phyloP scores from a whole-genome alignment of 2,113 vertebrate genomes.

The Dasyprocta punctata region DNA sequence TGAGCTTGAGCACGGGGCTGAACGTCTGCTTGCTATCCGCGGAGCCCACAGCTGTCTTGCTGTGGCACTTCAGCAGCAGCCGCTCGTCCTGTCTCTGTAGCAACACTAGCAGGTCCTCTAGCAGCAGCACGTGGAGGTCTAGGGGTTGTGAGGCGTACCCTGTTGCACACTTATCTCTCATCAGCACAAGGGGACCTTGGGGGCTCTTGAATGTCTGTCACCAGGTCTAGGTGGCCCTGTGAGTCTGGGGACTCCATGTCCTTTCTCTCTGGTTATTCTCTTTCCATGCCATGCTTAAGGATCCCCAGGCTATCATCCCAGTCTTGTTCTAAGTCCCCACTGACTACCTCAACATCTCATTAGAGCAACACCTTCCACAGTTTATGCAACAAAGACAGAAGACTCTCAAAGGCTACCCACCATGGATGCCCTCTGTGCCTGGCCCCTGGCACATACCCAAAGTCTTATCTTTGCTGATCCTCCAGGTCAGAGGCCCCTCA shows the following conservation, averaged over 20 bases:
- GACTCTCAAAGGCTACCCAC: not conserved
- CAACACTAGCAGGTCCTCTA: slow-evolving; percentile 94
- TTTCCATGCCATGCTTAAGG: not conserved
- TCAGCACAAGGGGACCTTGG: not conserved
- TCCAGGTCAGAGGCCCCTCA: slow-evolving; percentile 94
- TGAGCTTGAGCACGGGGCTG: slow-evolving; percentile 93
- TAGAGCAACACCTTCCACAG: not conserved
- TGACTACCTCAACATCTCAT: not conserved
- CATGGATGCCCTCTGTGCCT: not conserved
- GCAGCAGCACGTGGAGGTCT: slow-evolving; percentile 95
- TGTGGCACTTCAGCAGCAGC: slow-evolving; percentile 92
- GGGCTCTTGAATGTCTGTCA: not conserved
- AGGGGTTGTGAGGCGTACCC: not conserved
- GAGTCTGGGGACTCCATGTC: not conserved
- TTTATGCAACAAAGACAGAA: not conserved
- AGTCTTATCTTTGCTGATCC: slow-evolving; percentile 94
- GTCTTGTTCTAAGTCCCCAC: no score
- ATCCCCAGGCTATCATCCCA: accelerated
- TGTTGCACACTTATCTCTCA: not conserved
- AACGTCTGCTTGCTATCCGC: slow-evolving; percentile 92
- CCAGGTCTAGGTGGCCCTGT: not conserved
- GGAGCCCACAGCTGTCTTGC: slow-evolving; percentile 80
- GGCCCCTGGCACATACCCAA: slow-evolving; percentile 87
- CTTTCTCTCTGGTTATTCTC: not conserved
- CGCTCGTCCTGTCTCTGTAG: slow-evolving; percentile 93